A percentile compares a stretch with the other conserved stretches of the same genome.
Conservation (phyloP, 2,888 invertebrate genomes). For the Drosophila monieri region DNA sequence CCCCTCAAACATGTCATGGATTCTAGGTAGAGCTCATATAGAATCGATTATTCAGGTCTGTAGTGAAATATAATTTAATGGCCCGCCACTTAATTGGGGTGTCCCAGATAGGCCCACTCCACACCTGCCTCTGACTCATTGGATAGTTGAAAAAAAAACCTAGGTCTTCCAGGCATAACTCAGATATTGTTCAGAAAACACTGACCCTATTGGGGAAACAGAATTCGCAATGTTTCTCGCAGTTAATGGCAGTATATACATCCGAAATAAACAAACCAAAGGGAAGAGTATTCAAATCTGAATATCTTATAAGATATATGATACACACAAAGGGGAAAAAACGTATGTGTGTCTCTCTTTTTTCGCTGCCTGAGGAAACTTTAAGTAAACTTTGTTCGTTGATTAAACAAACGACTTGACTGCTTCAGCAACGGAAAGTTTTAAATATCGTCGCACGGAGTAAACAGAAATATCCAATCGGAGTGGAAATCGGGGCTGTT, state of each 20-base stretch:
- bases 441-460: conserved; percentile 3
- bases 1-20: background rate
- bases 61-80: conserved; percentile 21
- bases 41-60: conserved; percentile 21
- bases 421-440: conserved; percentile 25
- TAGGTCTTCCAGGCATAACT: background rate
- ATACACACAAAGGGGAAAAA: background rate
- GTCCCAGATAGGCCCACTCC: conserved; percentile 25
- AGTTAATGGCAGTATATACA: background rate
- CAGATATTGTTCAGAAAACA: background rate
- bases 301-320: background rate
- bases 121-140: conserved; percentile 31
- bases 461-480: conserved; percentile 3
- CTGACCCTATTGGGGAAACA: background rate
- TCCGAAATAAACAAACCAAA: conserved; percentile 2
- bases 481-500: background rate
- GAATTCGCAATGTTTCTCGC: background rate
- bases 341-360: background rate
- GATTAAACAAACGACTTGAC: conserved; percentile 12
- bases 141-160: background rate
- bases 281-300: background rate
- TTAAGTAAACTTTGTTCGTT: conserved; percentile 12
- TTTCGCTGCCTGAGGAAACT: background rate
- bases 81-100: conserved; percentile 28
- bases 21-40: background rate